Evolutionary conservation across 2,797 vertebrate species (phyloP), one percentile per base, ranked within the genome.

Genomic region (Acanthurus leucopareius): DNA sequence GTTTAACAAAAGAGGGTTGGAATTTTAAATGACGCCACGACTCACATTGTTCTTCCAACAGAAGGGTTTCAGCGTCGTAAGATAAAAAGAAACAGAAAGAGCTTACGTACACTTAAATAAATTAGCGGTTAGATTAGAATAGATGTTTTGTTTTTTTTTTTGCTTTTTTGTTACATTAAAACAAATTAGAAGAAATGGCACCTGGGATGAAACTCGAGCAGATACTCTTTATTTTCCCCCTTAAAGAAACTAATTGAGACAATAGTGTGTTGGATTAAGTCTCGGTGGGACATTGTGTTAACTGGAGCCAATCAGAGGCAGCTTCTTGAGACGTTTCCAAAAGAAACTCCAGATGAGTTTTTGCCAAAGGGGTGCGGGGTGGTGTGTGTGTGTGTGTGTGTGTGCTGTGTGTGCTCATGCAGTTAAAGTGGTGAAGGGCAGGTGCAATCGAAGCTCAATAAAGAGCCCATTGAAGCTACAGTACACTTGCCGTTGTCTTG

Each of bases 291-390:
- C 61, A 25, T 63, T 70, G 58, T 44, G 7, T 71, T 72, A 87
- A 84, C 85, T 73, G 69, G 47, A 92, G 86, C 88, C 86, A 90
- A 92, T 91, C 85, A 87, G 84, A 52, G 49, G 78, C 79, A 56
- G 80, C 80, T 87, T 73, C 83, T 77, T 66, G 73, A 86, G 78
- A 87, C 51, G 10, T 72, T 20, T 87, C 70, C 82, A 77, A 70
- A 77, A 80, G 58, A 78, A 64, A 82, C 78, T 89, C 86, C 75
- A 88, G 79, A 86, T 81, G 80, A 75, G 65, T 66, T 32, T 32
- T 61, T 25, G 65, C 80, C 60, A 49, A 54, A 75, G 73, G 70
- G 66, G 58, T 14, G 19, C 16, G 13, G 57, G 49, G 44, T 70
- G 38, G 45, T 57, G 49, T 40, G 38, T 40, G 38, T 40, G 38